Percentiles rank a stretch among this genome's conserved stretches.
Evolutionary conservation across 37 sponge, comb jelly and placozoan genomes (phyloP).

Genomic region (Spongilla lacustris): DNA sequence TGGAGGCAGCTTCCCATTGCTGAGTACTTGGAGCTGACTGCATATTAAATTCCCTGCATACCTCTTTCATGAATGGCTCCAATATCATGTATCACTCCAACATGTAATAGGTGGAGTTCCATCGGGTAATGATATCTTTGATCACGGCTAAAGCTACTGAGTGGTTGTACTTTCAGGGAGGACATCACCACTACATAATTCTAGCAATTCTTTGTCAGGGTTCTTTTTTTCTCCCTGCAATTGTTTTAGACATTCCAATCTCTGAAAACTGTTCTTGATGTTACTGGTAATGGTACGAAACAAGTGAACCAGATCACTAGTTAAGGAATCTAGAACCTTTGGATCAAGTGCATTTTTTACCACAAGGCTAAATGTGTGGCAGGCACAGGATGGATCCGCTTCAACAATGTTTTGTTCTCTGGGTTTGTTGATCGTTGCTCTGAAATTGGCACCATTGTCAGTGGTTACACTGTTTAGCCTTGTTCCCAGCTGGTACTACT

Average conservation of each 20-base stretch:
- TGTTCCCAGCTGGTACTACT: background rate
- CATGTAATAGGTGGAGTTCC: background rate
- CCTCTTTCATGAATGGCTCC: background rate
- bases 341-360: background rate
- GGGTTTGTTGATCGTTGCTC: background rate
- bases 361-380: background rate
- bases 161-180: background rate
- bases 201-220: background rate
- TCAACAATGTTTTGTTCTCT: background rate
- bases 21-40: background rate
- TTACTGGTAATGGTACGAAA: background rate
- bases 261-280: background rate
- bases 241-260: background rate
- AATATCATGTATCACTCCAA: background rate
- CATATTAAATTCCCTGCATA: background rate
- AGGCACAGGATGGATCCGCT: background rate
- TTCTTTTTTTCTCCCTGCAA: background rate
- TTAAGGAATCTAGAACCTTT: background rate
- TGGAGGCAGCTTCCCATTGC: constrained; percentile 1
- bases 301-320: too few relatives aligned
- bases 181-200: background rate
- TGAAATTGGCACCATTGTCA: background rate
- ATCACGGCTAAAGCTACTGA: background rate
- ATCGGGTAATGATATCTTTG: background rate
- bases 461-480: background rate